Evolutionary conservation across 2,113 vertebrate species (phyloP), one percentile per base, ranked within the genome.

Genomic region (Crotalus horridus): DNA sequence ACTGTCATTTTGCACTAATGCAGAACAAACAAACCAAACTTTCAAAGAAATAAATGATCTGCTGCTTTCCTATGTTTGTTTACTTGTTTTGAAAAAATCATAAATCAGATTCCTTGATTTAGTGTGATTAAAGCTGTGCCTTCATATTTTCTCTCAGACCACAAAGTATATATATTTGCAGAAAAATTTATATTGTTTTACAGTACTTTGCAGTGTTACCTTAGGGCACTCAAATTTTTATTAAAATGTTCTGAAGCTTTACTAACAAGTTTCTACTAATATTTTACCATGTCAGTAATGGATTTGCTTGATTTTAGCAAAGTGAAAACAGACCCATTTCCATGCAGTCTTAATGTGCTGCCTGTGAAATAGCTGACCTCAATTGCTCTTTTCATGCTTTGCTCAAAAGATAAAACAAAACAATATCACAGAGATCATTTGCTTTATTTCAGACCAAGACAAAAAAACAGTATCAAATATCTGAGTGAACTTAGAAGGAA

Each of bases 171-270:
- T 53, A 29, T 0, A 0, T 54, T 58, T 9, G 0, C 0, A 43
- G 17, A 5, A 51, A 9, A 0, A 4, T 23, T 7, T 69, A 91
- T 86, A 0, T 0, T 55, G 61, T 90, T 9, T 13, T 64, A 12
- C 2, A 56, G 53, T 74, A 46, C 21, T 39, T 93, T 89, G 0
- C 48, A 51, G 0, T 64, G 87, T 24, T 74, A 20, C 20, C 89
- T 91, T 39, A n/a, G 91, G 55, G 21, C 46, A 46, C 6, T 48
- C 69, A 81, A 81, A 6, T 87, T 88, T n/a, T 33, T 94, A 94
- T 95, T 95, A 95, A 94, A 91, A 81, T 46, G 11, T 64, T 48
- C 91, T 94, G 64, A 92, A 95, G 92, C 92, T 91, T 96, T 95
- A 93, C 46, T n/a, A 0, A 86, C 29, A 89, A 24, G 94, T 93